phyloP scores from a whole-genome alignment of 2,797 vertebrate genomes.

The Sebastes cheni region DNA sequence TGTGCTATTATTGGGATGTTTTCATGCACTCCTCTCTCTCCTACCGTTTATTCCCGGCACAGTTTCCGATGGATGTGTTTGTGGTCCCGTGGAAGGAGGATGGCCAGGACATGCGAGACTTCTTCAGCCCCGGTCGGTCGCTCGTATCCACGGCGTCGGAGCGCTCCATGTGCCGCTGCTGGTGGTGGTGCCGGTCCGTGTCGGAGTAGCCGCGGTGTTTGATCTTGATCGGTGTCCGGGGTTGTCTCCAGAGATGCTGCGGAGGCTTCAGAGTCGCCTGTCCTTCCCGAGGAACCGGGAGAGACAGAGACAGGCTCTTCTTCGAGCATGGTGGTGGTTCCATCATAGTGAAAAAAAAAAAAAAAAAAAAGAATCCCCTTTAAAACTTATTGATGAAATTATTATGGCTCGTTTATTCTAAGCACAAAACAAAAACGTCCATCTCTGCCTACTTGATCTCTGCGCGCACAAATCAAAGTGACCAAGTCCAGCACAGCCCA shows the following conservation, averaged over 20 bases:
- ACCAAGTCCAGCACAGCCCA: conserved; percentile 72
- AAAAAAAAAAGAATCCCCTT: conserved; percentile 37
- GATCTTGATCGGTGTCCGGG: conserved; percentile 94
- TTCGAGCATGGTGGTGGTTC: conserved; percentile 88
- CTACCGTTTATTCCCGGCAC: conserved; percentile 88
- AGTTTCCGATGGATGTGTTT: conserved; percentile 84
- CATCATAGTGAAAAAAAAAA: conserved; percentile 83
- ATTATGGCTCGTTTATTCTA: conserved; percentile 69
- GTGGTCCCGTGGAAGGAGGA: conserved; percentile 93
- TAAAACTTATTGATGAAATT: conserved; percentile 63
- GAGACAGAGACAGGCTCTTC: conserved; percentile 91
- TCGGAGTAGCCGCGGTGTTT: conserved; percentile 96
- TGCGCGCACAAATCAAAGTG: conserved; percentile 71
- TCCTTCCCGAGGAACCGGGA: conserved; percentile 91
- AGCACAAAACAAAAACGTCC: conserved; percentile 64
- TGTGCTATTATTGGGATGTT: conserved; percentile 66
- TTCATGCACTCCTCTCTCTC: conserved; percentile 42
- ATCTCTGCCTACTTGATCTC: conserved; percentile 69
- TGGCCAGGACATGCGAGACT: conserved; percentile 96
- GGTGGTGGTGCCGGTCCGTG: conserved; percentile 88
- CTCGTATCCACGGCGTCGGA: conserved; percentile 93
- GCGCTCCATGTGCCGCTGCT: conserved; percentile 93
- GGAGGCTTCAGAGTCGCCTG: conserved; percentile 90
- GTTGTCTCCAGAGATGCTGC: conserved; percentile 97
- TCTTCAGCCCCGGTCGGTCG: conserved; percentile 92